Evolutionary conservation across 2,113 vertebrate species (phyloP), one percentile per base, ranked within the genome.

Genomic region (Uropsilus gracilis): DNA sequence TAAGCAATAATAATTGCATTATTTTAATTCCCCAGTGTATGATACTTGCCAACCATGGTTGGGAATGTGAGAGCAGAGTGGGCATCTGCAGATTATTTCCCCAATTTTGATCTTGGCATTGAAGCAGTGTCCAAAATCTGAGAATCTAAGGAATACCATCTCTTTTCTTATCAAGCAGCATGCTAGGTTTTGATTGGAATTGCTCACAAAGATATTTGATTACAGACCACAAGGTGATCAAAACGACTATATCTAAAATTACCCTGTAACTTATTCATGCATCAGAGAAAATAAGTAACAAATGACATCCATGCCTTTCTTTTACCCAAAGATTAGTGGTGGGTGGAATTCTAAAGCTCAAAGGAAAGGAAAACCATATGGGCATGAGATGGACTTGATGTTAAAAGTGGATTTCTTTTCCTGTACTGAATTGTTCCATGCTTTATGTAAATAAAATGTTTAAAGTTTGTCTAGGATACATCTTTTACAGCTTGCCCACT

Each of bases 361-460:
- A 71, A 75, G 39, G 59, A 89, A 94, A 95, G 57, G 61, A 92
- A 89, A 91, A 76, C 75, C 37, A 89, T 76, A 86, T 76, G 91
- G 76, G 24, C 39, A 53, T 86, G 82, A 37, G 69, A 72, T 94
- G 81, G 86, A 90, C 80, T 94, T 82, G 69, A 69, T 94, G 78
- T 90, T 94, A 57, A 86, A 95, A 94, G 68, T 83, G 53, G 46
- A 77, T 90, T 94, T 94, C 80, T 94, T 92, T 94, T 92, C 92
- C 26, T 95, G 71, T 92, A 81, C 86, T 76, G 48, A 86, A 82
- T 92, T 95, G 0, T 69, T 96, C 69, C 4, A 1, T 14, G 12
- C 28, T 28, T 84, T 55, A 77, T 48, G 59, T 7, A 57, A 93
- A 42, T 86, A 89, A 91, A 93, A 87, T 92, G 95, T 95, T 91